These are phyloP conservation scores for Leucophenga varia DNA, from an alignment of 1,140 invertebrate genomes.

Conservation along the genomic window DNA sequence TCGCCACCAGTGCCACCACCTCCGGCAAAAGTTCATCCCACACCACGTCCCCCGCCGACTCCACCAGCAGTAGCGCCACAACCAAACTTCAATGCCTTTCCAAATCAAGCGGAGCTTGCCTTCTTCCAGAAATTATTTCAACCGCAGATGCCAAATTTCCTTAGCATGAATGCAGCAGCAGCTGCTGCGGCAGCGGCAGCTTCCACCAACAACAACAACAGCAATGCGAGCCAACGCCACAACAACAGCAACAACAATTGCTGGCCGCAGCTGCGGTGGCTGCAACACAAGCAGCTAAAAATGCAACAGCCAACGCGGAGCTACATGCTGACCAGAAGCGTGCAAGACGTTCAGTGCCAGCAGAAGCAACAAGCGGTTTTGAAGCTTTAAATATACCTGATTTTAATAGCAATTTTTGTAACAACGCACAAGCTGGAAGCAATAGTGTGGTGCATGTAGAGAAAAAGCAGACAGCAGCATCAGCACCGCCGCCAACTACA, in stretches of 20 bases:
- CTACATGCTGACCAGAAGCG: conserved; percentile 37
- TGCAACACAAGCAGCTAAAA: conserved; percentile 30
- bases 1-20: no score
- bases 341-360: conserved; percentile 18
- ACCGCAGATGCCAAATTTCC: conserved; percentile 49
- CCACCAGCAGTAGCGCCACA: conserved; percentile 4
- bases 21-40: conserved; percentile 13
- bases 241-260: conserved; percentile 46
- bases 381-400: conserved; percentile 17
- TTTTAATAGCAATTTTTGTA: conserved; percentile 9
- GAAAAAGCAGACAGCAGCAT: no score
- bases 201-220: conserved; percentile 3
- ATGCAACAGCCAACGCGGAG: conserved; percentile 9
- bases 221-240: conserved; percentile 15
- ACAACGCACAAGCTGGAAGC: conserved; percentile 14
- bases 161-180: conserved; percentile 36
- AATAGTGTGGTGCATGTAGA: no score
- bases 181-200: conserved; percentile 22
- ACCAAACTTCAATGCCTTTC: conserved; percentile 45
- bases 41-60: conserved; percentile 7
- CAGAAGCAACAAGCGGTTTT: neutral
- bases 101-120: conserved; percentile 65
- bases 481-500: no score
- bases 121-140: conserved; percentile 69
- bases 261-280: conserved; percentile 10